phyloP scores from a whole-genome alignment of 1,140 invertebrate genomes.

The Drosophila seguyi region DNA sequence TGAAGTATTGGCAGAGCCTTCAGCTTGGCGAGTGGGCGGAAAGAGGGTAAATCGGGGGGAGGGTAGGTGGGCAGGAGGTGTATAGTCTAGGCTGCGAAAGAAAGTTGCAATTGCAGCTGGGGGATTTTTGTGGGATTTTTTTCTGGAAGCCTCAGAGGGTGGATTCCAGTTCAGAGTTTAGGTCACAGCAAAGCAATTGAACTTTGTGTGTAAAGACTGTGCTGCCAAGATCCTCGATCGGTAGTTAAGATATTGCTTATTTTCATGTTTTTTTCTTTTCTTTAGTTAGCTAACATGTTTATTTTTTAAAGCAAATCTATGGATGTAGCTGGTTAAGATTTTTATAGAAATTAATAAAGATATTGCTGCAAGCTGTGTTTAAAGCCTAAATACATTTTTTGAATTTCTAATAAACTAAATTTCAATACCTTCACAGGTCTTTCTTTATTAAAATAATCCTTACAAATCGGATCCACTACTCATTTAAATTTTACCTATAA shows the following conservation, averaged over 20 bases:
- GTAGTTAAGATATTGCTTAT: constrained; percentile 15
- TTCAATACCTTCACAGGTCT: not conserved
- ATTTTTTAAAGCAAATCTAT: not conserved
- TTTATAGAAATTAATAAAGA: not conserved
- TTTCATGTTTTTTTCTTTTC: not conserved
- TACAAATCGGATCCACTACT: not conserved
- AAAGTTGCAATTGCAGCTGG: constrained; percentile 49
- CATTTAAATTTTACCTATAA: not conserved
- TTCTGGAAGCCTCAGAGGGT: constrained; percentile 30
- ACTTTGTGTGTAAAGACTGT: constrained; percentile 34
- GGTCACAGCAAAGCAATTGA: constrained; percentile 42
- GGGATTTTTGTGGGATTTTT: constrained; percentile 12
- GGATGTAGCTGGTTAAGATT: not conserved
- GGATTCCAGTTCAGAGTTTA: constrained; percentile 56
- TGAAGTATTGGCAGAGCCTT: constrained; percentile 48
- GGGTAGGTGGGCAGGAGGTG: not conserved
- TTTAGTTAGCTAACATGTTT: not conserved
- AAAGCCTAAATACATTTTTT: not conserved
- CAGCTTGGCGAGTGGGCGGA: constrained; percentile 21
- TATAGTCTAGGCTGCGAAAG: constrained; percentile 29
- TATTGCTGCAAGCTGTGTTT: not conserved
- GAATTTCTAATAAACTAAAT: not conserved
- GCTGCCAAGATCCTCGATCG: constrained; percentile 15
- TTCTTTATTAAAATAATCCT: not conserved
- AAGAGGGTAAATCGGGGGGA: constrained; percentile 2